A percentile compares a stretch with the other conserved stretches of the same genome.
Evolutionary conservation across 2,888 invertebrate species (phyloP).

Genomic region (Amblyjoppa fuscipennis): DNA sequence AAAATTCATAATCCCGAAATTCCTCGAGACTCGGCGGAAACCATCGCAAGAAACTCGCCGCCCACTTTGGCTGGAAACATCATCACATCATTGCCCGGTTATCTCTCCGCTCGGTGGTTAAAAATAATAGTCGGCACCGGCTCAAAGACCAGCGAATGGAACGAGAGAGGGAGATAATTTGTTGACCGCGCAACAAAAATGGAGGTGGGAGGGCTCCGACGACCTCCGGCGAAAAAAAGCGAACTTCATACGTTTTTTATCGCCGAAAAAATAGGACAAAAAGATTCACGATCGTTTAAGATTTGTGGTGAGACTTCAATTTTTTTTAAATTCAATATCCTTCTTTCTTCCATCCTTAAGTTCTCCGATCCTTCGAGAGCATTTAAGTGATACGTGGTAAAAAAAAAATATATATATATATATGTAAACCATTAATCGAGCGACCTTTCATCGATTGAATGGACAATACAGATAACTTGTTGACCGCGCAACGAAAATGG

Average conservation of each 20-base stretch:
- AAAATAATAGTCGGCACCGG: slow-evolving; percentile 20
- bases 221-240: not conserved
- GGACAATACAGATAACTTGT: not conserved
- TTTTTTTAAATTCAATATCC: no score
- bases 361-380: no score
- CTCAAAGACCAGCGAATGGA: slow-evolving; percentile 5
- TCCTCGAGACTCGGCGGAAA: not conserved
- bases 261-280: no score
- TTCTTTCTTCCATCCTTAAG: no score
- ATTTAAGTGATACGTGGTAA: no score
- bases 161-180: not conserved
- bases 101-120: not conserved
- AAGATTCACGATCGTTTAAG: not conserved
- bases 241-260: not conserved
- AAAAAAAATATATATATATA: no score
- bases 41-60: not conserved
- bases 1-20: not conserved
- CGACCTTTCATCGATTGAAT: no score
- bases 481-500: not conserved
- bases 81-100: slow-evolving; percentile 15
- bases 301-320: no score
- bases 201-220: not conserved
- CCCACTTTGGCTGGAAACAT: slow-evolving; percentile 14
- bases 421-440: no score
- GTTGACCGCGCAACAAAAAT: not conserved